Evolutionary conservation across 2,113 vertebrate genomes (phyloP).

Genomic region (Anguilla rostrata): DNA sequence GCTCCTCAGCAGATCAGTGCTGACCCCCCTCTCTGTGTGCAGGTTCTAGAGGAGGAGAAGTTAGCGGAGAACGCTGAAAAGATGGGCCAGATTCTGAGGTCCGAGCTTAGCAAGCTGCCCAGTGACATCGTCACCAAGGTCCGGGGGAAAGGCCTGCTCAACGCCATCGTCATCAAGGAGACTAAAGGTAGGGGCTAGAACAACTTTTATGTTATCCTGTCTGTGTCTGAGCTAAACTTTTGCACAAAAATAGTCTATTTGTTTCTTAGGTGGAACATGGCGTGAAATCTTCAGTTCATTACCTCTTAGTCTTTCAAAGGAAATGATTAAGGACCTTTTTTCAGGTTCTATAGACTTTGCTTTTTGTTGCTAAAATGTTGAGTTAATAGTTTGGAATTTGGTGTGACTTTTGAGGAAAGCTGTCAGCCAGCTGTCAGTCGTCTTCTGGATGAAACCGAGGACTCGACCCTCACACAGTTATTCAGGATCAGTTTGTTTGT

Average conservation of each 20-base stretch:
- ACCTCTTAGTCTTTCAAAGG: too few relatives aligned
- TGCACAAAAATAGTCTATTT: too few relatives aligned
- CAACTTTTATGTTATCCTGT: too few relatives aligned
- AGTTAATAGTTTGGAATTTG: not conserved
- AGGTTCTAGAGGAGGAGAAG: conserved; percentile 91
- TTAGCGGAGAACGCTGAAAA: conserved; percentile 79
- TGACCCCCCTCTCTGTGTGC: conserved; percentile 8
- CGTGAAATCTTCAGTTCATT: too few relatives aligned
- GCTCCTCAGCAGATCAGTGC: not conserved
- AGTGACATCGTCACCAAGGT: conserved; percentile 82
- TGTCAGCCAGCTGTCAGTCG: too few relatives aligned
- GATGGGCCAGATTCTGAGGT: conserved; percentile 82
- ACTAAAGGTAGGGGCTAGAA: conserved; percentile 78
- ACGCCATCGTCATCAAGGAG: conserved; percentile 87
- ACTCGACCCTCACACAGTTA: too few relatives aligned
- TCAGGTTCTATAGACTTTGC: not conserved
- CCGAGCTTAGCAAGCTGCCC: conserved; percentile 85
- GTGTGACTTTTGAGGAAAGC: not conserved
- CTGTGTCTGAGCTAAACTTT: too few relatives aligned
- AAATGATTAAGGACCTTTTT: too few relatives aligned
- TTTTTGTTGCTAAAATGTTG: too few relatives aligned
- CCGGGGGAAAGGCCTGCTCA: conserved; percentile 87
- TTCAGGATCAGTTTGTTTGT: too few relatives aligned
- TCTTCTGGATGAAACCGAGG: too few relatives aligned
- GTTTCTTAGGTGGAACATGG: too few relatives aligned